Base-by-base conservation (phyloP, 2,113 vertebrate genomes). In the Triplophysa tibetana region DNA sequence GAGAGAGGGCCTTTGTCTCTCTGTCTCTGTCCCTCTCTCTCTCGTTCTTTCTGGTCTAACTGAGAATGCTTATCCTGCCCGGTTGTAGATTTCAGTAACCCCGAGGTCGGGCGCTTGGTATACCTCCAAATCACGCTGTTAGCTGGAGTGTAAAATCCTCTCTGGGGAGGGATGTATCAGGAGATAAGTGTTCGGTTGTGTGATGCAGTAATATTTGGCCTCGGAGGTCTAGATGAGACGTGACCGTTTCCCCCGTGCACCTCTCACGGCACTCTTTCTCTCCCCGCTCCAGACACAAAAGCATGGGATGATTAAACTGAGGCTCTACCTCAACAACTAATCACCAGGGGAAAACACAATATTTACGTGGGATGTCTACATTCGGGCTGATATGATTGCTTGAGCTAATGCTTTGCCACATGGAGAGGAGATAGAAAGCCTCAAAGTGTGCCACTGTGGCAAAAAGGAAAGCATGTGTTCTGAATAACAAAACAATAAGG, bases 51-150 rank as follows among this genome's bases (percentile, higher is more conserved):
- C 43, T 5, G 43, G 43, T 45, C 80, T 72, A 81, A 83, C 81
- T 81, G 84, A 83, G 89, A 81, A 86, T 86, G 85, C 87, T 83
- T 77, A 83, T 81, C 72, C 82, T 81, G 67, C 73, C 19, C 23
- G 87, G 85, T 84, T 89, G 87, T 86, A 89, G 86, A 89, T 88
- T 91, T 86, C 87, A 87, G 88, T 88, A 88, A 90, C 88, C 92
- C 87, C 83, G 84, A 82, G 90, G 91, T 92, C 90, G 86, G 87
- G 90, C 90, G 91, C 91, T 90, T 92, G 92, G 90, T 91, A 89
- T 89, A 91, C 88, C 90, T 92, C 90, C 90, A 89, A 90, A 89
- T 90, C 88, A 83, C 24, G 81, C 86, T 87, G 88, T 86, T 88
- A 90, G 87, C 86, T 88, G 86, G 73, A 89, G 90, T 89, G 86